Percentiles rank a stretch among this genome's conserved stretches.
Evolutionary conservation across 2,113 vertebrate species (phyloP).

Genomic region (Trachemys scripta): DNA sequence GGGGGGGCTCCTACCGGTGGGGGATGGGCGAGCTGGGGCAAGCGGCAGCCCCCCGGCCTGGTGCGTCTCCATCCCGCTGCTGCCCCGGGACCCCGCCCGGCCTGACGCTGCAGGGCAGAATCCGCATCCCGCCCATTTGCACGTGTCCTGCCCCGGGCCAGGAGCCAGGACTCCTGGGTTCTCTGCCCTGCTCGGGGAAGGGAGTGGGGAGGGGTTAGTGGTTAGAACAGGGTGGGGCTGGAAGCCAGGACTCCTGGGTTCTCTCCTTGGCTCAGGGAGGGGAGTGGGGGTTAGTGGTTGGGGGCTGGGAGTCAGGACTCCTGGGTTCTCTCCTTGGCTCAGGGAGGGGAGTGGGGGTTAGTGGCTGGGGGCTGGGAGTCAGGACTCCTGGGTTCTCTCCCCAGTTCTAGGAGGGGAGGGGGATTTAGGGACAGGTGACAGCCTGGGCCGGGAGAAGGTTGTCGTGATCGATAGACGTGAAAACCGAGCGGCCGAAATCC

Average conservation of each 20-base stretch:
- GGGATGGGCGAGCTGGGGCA: background rate
- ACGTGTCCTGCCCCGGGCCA: constrained; percentile 7
- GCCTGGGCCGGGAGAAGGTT: too few relatives aligned
- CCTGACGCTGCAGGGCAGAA: background rate
- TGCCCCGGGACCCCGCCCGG: too few relatives aligned
- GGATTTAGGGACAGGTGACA: background rate
- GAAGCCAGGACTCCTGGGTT: background rate
- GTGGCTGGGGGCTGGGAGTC: too few relatives aligned
- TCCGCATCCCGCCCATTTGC: background rate
- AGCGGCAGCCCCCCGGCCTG: background rate
- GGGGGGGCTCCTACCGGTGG: background rate
- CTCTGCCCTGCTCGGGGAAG: too few relatives aligned
- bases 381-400: background rate
- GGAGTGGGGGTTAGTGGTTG: too few relatives aligned
- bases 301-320: too few relatives aligned
- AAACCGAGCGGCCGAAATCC: too few relatives aligned
- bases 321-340: too few relatives aligned
- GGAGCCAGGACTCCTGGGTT: background rate
- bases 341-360: too few relatives aligned
- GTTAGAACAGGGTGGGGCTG: background rate
- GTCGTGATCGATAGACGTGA: too few relatives aligned
- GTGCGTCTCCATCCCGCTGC: background rate
- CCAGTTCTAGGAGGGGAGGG: background rate
- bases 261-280: too few relatives aligned
- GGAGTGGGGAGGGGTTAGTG: too few relatives aligned